Conservation (phyloP, 1,140 invertebrate species). For the Medauroidea extradentata region DNA sequence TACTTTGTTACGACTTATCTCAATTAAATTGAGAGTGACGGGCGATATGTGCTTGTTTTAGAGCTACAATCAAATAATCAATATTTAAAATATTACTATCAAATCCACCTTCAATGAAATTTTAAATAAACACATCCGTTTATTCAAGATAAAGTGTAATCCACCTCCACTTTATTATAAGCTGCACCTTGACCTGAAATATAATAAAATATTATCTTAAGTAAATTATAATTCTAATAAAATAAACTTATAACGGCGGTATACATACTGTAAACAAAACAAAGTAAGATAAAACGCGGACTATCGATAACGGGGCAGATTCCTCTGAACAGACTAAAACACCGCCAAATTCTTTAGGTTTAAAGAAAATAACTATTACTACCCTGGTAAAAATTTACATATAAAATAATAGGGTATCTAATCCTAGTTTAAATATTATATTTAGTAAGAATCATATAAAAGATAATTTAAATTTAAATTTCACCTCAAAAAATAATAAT, state of each 20-base stretch:
- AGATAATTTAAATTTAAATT: conserved; percentile 38
- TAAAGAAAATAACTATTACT: conserved; percentile 48
- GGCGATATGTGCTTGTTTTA: conserved; percentile 61
- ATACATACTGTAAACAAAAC: conserved; percentile 47
- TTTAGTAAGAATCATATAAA: conserved; percentile 35
- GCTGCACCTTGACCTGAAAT: conserved; percentile 57
- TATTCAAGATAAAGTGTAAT: conserved; percentile 46
- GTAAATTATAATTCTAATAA: conserved; percentile 48
- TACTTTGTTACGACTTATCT: conserved; percentile 72
- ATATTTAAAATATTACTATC: conserved; percentile 43
- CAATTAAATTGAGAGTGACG: conserved; percentile 57
- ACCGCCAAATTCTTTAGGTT: conserved; percentile 55
- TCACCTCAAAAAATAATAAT: conserved; percentile 26
- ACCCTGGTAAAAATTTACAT: conserved; percentile 40
- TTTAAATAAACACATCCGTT: conserved; percentile 37
- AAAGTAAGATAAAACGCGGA: conserved; percentile 50
- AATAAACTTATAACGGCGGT: conserved; percentile 51
- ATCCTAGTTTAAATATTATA: conserved; percentile 52
- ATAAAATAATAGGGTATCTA: conserved; percentile 60
- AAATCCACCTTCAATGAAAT: conserved; percentile 48
- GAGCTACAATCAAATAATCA: conserved; percentile 42
- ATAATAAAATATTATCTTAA: conserved; percentile 43
- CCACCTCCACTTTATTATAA: conserved; percentile 47
- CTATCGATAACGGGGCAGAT: conserved; percentile 54
- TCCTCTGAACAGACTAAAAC: conserved; percentile 54